Base-by-base conservation (phyloP, 2,113 vertebrate species). In the Genyomyrus donnyi region DNA sequence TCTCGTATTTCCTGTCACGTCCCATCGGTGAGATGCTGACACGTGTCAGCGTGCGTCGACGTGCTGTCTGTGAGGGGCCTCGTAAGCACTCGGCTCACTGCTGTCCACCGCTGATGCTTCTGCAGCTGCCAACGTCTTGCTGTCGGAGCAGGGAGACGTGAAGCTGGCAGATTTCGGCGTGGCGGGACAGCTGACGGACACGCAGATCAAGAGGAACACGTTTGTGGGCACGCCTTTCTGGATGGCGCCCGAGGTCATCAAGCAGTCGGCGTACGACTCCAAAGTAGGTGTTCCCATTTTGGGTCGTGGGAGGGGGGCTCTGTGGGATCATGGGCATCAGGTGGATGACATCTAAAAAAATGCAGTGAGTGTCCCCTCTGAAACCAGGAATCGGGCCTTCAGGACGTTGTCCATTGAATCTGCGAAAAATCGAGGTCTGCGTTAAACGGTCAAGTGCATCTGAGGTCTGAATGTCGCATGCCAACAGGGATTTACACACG, bases 121-220 rank as follows among this genome's bases (percentile, higher is more conserved):
- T 53, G 10, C 88, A 96, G 96, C 96, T 5, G 96, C 96, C 93
- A 96, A 96, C n/a, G 96, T 96, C 91, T 92, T 96, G 88, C 93
- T 96, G 92, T 96, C 95, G 1, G 96, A 96, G 92, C 96, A 96
- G 35, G 95, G 96, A 0, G 96, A 96, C 91, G 96, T 96, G 90
- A 96, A 96, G 62, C 27, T 70, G 0, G 62, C 62, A 0, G 62
- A 70, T 70, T 70, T 70, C n/a, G 62, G 62, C 62, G 62, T 70
- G 62, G 62, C 62, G 3, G 62, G 62, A 1, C 62, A 70, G 62
- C 62, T 70, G 62, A 70, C 96, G 0, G 96, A 96, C 94, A 96
- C 96, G 0, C 96, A 96, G 94, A 96, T 96, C 93, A 96, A 96
- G 66, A 93, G 96, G 80, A 96, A 96, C 94, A 96, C 96, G 15